These are phyloP conservation scores for Steromphala cineraria DNA, from an alignment of 2,888 invertebrate genomes.

Conservation along the genomic window DNA sequence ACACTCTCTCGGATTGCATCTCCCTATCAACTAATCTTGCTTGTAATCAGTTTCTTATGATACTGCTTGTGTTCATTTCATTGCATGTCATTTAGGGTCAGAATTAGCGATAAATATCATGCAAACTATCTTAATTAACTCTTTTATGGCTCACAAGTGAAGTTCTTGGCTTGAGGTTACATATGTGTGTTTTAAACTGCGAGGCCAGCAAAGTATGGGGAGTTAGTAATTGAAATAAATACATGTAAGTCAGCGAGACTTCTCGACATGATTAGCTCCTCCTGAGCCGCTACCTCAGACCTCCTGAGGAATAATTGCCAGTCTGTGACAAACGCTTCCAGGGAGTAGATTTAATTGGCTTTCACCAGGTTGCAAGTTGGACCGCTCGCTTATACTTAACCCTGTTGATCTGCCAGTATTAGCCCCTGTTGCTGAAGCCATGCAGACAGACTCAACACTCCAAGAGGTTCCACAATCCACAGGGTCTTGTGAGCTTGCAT, in stretches of 20 bases:
- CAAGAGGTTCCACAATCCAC: conserved; percentile 19
- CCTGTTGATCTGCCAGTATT: conserved; percentile 15
- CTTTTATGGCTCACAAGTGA: background rate
- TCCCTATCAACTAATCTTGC: background rate
- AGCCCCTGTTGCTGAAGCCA: conserved; percentile 3
- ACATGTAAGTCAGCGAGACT: conserved; percentile 11
- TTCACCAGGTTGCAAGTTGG: conserved; percentile 15
- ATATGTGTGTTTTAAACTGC: background rate
- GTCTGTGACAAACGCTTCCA: conserved; percentile 13
- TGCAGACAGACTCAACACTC: conserved; percentile 4
- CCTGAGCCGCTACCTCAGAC: background rate
- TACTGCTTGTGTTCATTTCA: conserved; percentile 15
- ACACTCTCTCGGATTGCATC: background rate
- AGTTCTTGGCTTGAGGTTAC: background rate
- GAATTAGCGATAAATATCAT: conserved; percentile 18
- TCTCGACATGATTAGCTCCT: conserved; percentile 4
- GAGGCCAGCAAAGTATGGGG: background rate
- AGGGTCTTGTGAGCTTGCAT: conserved; percentile 25
- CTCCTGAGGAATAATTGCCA: conserved; percentile 15
- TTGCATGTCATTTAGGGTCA: conserved; percentile 16
- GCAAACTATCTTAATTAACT: conserved; percentile 24
- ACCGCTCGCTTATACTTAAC: conserved; percentile 10
- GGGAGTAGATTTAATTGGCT: conserved; percentile 15
- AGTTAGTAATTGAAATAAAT: conserved; percentile 9
- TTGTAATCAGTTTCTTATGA: background rate